Evolutionary conservation across 2,888 invertebrate species (phyloP).

Genomic region (Dilophus febrilis): DNA sequence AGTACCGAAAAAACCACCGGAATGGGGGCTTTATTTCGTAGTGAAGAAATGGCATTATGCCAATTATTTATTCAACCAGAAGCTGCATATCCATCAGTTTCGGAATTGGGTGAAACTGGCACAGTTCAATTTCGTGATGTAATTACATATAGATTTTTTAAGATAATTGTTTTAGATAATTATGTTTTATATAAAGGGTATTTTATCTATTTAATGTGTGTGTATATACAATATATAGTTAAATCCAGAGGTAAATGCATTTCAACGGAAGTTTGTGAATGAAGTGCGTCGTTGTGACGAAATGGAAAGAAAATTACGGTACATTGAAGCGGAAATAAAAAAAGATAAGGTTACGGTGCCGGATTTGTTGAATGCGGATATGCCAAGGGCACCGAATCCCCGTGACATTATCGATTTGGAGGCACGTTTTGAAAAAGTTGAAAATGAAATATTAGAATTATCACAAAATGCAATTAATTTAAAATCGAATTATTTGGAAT

Average conservation of each 20-base stretch:
- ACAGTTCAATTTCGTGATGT: conserved; percentile 92
- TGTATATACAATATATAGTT: conserved; percentile 35
- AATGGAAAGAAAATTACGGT: conserved; percentile 63
- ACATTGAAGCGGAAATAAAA: conserved; percentile 59
- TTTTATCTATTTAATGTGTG: not conserved
- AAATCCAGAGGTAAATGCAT: conserved; percentile 59
- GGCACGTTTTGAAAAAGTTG: conserved; percentile 88
- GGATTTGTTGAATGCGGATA: conserved; percentile 36
- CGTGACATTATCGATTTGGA: conserved; percentile 59
- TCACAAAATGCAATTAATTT: conserved; percentile 84
- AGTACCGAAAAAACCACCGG: conserved; percentile 20
- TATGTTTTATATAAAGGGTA: not conserved
- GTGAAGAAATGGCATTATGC: conserved; percentile 81
- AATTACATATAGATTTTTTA: conserved; percentile 30
- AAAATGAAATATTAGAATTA: conserved; percentile 84
- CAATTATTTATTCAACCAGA: conserved; percentile 94
- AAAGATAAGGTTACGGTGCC: conserved; percentile 56
- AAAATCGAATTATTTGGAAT: conserved; percentile 78
- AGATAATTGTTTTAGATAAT: not conserved
- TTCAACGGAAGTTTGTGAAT: conserved; percentile 69
- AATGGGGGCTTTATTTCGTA: conserved; percentile 73
- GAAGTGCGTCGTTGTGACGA: conserved; percentile 74
- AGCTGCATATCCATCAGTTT: conserved; percentile 83
- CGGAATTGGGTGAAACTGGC: conserved; percentile 86
- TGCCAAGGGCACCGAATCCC: conserved; percentile 54